phyloP scores from a whole-genome alignment of 2,797 vertebrate species.

The Carcharodon carcharias region DNA sequence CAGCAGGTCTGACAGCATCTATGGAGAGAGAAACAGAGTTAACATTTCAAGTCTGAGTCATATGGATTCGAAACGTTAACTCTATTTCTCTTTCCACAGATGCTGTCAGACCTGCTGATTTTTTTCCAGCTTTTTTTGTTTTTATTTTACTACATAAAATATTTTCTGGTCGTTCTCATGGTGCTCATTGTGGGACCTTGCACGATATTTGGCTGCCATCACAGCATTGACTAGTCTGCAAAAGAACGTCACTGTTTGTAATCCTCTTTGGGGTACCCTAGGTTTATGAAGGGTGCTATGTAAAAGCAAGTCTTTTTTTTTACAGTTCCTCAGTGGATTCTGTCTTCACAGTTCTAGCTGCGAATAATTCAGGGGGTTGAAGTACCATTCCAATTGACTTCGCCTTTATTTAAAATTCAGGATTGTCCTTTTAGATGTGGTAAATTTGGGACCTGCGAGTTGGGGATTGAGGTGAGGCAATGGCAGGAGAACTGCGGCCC shows the following conservation, averaged over 20 bases:
- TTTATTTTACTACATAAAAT: background rate
- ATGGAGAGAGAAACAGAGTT: too few relatives aligned
- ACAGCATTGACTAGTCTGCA: background rate
- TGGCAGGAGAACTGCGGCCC: background rate
- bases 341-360: background rate
- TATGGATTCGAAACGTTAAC: too few relatives aligned
- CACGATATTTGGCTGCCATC: background rate
- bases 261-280: background rate
- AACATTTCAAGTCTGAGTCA: too few relatives aligned
- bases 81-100: too few relatives aligned
- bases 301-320: background rate
- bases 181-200: background rate
- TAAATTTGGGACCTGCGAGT: background rate
- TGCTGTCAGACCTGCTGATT: too few relatives aligned
- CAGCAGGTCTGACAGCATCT: too few relatives aligned
- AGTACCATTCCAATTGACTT: background rate
- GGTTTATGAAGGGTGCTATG: background rate
- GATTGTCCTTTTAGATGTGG: background rate
- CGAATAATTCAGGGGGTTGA: background rate
- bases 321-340: background rate
- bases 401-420: background rate
- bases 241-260: background rate
- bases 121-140: too few relatives aligned
- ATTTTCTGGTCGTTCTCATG: background rate
- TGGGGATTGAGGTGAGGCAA: background rate